These are phyloP conservation scores for Phalera bucephala DNA, from an alignment of 2,888 invertebrate species.

Conservation along the genomic window DNA sequence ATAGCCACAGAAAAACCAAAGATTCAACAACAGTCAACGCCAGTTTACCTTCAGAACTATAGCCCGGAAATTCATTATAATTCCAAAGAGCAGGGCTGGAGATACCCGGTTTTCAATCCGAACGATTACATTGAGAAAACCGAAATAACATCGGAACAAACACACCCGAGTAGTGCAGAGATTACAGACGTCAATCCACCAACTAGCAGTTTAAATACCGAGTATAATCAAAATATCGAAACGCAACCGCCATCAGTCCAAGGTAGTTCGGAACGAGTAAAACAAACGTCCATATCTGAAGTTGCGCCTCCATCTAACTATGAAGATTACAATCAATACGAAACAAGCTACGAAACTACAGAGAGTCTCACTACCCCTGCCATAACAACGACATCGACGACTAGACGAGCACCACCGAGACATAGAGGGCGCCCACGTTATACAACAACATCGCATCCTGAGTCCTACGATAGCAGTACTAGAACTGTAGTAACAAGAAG, in stretches of 20 bases:
- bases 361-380: conserved; percentile 46
- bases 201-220: conserved; percentile 27
- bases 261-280: conserved; percentile 40
- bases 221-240: conserved; percentile 43
- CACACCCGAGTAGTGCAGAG: conserved; percentile 27
- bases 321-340: conserved; percentile 51
- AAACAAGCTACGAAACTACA: conserved; percentile 40
- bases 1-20: conserved; percentile 49
- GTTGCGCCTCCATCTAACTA: conserved; percentile 42
- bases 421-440: conserved; percentile 68
- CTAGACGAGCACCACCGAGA: conserved; percentile 58
- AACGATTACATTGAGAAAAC: conserved; percentile 52
- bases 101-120: conserved; percentile 52
- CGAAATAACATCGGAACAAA: conserved; percentile 33
- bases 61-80: conserved; percentile 70
- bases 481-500: conserved; percentile 70
- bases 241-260: conserved; percentile 37
- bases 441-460: conserved; percentile 61
- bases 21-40: conserved; percentile 52
- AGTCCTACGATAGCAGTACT: conserved; percentile 65
- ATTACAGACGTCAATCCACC: conserved; percentile 20
- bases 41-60: conserved; percentile 61
- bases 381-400: conserved; percentile 61
- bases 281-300: conserved; percentile 35
- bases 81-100: conserved; percentile 53